Base-by-base conservation (phyloP, 2,888 invertebrate genomes). In the Toxonevra muliebris region DNA sequence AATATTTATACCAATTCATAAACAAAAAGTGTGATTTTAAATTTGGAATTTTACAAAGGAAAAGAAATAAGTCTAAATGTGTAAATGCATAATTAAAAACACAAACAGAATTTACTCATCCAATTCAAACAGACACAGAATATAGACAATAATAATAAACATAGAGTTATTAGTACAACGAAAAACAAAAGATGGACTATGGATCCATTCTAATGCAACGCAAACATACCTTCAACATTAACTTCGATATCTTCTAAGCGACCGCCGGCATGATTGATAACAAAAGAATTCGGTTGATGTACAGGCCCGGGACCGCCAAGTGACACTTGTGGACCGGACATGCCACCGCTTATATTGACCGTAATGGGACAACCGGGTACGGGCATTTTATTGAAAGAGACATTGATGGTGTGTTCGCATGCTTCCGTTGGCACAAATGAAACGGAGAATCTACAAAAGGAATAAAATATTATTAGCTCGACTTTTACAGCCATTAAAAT, bases 351-450 rank as follows among this genome's bases (percentile, higher is more conserved):
- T 48, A 97, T 93, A 78, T 91, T 90, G 52, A 96, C 95, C 74
- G 93, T 90, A 73, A 97, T 92, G n/a, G 97, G 97, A 83, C 96
- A 96, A 70, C 96, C 96, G 63, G 92, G 90, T 20, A 93, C 91
- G 60, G 92, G 88, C 88, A 88, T 89, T 88, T 97, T 96, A 86
- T 98, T 99, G 86, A 99, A 99, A 69, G 96, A 96, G 71, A 99
- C 97, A 87, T 96, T 96, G 77, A 98, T 95, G 70, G 94, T 91
- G 86, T 98, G 98, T 83, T 96, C 94, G 82, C 95, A 95, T 45
- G 95, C 91, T 84, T 96, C 95, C 42, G 95, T 93, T 62, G 98
- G 98, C 72, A 96, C 92, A 85, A 98, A 99, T 77, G 97, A 96
- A 69, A 98, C 98, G 72, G 96, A 93, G 86, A 98, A 99, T 80